These are phyloP conservation scores for Hyperopisus bebe DNA, from an alignment of 2,113 vertebrate genomes.

Conservation along the genomic window DNA sequence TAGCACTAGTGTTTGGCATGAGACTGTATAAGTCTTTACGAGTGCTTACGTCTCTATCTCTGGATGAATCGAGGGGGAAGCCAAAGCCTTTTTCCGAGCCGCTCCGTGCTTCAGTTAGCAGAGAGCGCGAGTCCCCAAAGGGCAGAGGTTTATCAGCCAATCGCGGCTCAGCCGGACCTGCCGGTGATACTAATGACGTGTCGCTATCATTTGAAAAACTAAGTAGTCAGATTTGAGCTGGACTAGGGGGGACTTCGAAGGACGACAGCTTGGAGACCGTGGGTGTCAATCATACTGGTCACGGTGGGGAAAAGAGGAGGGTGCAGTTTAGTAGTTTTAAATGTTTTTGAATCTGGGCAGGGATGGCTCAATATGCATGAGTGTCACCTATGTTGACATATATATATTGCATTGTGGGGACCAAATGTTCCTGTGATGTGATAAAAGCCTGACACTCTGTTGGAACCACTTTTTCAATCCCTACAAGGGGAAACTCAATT, in stretches of 20 bases:
- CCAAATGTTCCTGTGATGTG: not conserved
- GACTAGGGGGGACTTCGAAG: not conserved
- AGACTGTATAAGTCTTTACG: conserved; percentile 40
- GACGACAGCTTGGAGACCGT: conserved; percentile 16
- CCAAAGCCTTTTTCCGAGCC: conserved; percentile 13
- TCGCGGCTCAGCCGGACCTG: conserved; percentile 17
- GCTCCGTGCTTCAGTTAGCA: conserved; percentile 13
- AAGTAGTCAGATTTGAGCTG: conserved; percentile 18
- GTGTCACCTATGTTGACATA: not conserved
- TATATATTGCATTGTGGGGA: not conserved
- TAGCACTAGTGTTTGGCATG: conserved; percentile 43
- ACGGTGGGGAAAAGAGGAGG: not conserved
- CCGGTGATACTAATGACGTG: conserved; percentile 25
- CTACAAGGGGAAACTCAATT: not conserved
- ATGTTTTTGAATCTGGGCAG: not conserved
- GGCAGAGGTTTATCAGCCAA: conserved; percentile 22
- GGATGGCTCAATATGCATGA: not conserved
- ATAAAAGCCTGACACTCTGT: not conserved
- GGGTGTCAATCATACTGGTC: conserved; percentile 23
- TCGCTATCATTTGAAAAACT: conserved; percentile 25
- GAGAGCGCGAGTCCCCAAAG: conserved; percentile 13
- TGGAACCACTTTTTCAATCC: not conserved
- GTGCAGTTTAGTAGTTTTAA: not conserved
- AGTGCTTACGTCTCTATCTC: conserved; percentile 32
- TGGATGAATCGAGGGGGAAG: conserved; percentile 43